Evolutionary conservation across 2,797 vertebrate species (phyloP).

Genomic region (Myotis findleyi): DNA sequence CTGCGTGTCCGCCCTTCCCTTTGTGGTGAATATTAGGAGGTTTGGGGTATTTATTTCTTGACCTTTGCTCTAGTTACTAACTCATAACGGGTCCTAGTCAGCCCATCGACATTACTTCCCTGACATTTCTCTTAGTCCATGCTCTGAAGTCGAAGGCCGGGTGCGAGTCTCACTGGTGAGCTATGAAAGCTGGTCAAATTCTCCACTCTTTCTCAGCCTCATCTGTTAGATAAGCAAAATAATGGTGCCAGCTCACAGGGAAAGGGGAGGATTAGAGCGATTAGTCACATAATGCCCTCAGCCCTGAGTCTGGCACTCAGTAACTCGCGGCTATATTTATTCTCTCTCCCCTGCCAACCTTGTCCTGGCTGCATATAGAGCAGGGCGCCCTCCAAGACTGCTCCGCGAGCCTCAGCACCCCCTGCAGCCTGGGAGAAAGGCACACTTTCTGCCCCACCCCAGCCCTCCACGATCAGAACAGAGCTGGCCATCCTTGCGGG

Average conservation of each 20-base stretch:
- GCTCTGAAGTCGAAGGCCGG: neutral
- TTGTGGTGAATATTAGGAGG: neutral
- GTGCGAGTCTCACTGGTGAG: neutral
- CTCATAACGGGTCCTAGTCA: neutral
- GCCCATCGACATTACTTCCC: neutral
- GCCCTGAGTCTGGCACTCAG: slow-evolving; percentile 50
- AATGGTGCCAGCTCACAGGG: slow-evolving; percentile 47
- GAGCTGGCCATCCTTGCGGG: neutral
- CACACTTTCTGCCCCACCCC: neutral
- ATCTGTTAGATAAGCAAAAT: slow-evolving; percentile 49
- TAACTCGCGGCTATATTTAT: slow-evolving; percentile 45
- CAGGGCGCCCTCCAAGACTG: neutral
- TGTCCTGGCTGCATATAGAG: neutral
- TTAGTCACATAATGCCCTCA: slow-evolving; percentile 68
- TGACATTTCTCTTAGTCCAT: neutral
- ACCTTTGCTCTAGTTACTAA: neutral
- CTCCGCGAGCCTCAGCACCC: neutral
- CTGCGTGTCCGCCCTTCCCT: neutral
- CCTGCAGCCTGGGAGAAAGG: neutral
- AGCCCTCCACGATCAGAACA: neutral
- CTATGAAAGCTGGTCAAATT: slow-evolving; percentile 23
- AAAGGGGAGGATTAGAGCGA: slow-evolving; percentile 63
- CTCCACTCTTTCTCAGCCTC: slow-evolving; percentile 15
- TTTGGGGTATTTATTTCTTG: neutral
- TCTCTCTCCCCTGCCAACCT: slow-evolving; percentile 4